Base-by-base conservation (phyloP, 92 coral and sea anemone genomes). In the Phenganax stokvisi region DNA sequence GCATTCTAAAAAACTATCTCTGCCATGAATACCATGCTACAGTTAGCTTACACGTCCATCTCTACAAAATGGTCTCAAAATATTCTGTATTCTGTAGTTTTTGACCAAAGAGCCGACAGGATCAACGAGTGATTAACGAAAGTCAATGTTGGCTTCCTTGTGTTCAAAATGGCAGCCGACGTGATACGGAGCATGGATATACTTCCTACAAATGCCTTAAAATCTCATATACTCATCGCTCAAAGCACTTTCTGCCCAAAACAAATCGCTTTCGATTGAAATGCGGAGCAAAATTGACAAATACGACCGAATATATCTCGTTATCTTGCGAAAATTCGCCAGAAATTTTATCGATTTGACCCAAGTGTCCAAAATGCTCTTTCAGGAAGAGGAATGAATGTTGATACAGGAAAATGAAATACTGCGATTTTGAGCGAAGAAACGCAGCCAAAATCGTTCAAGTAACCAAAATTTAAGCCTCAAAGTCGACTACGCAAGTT, bases 111-210 rank as follows among this genome's bases (percentile, higher is more conserved):
- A 25, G 73, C 6, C 0, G 47, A 37, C 3, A 68, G 37, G 47
- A 68, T 16, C 53, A 68, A 68, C 29, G 53, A 37, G 29, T 53
- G 6, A 30, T 10, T 28, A 12, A 30, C 16, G 11, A 53, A 17
- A 37, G 16, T 30, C 73, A 7, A 8, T n/a, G 53, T 17, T 17
- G 8, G 13, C 52, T 64, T 64, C 70, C 47, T 68, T 68, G 73
- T 53, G 13, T 68, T 30, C 73, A 68, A 68, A 68, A 68, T 68
- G 73, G 73, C 73, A 68, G 73, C 73, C 54, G n/a, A 68, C 73
- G 70, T 68, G 53, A 53, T 16, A 37, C 47, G 11, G 53, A 30
- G 73, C 52, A 68, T 68, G 73, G 73, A 68, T 28, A 30, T 27
- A 13, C 31, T 30, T 30, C 73, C 73, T 0, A 6, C 31, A 64